Evolutionary conservation across 2,888 invertebrate species (phyloP), one percentile per base, ranked within the genome.

Genomic region (Hypercompe scribonia): DNA sequence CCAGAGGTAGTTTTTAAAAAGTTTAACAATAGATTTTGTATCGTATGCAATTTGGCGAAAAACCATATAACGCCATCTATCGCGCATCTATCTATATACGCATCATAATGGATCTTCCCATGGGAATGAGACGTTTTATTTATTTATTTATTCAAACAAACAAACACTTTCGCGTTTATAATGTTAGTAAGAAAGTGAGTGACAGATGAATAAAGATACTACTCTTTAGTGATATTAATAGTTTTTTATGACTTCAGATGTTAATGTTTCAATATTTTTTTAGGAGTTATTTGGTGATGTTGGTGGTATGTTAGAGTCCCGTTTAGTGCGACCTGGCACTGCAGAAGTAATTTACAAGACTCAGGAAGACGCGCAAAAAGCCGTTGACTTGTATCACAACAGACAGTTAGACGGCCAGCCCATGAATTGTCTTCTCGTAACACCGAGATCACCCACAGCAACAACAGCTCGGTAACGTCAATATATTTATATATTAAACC

Each of bases 231-330:
- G 11, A 15, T 15, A 42, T 50, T 61, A 61, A 31, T 18, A 31
- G 28, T 21, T 61, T 28, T 61, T 18, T 31, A 31, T 31, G 1
- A 31, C 61, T 15, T 2, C 31, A 15, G 15, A 18, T 61, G 54
- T n/a, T 13, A 46, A 21, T 50, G 24, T 15, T 63, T 64, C 50
- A 68, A 72, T 72, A 18, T 63, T 76, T 89, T n/a, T 92, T 42
- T 83, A 98, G 98, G 99, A 99, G 92, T 95, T 99, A 66, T 99
- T 99, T 95, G 98, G 98, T 87, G 99, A 99, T 89, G 97, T 99
- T 77, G 99, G 99, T 0, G 97, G 98, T 66, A 96, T 99, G 89
- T 94, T 98, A 73, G 97, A 98, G 80, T 98, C 98, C 0, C 97
- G 98, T 84, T 95, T 99, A 83, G 97, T 98, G 24, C 97, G 98